A percentile compares a stretch with the other conserved stretches of the same genome.
phyloP scores from a whole-genome alignment of 2,113 vertebrate species.

The Neolamprologus sp. region DNA sequence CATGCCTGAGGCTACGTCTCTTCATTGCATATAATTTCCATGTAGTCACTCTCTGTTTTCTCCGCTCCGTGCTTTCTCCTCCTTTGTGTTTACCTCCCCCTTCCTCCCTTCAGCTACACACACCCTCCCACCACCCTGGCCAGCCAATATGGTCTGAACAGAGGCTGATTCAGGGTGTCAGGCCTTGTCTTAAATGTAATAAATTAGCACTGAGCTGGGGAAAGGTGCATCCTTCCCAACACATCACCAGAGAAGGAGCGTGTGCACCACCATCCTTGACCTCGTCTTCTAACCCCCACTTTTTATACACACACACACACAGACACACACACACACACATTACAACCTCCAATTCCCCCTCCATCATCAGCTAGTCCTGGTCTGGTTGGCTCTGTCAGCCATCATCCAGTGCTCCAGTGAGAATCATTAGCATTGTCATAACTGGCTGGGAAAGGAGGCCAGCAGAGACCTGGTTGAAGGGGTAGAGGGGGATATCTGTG shows the following conservation, averaged over 20 bases:
- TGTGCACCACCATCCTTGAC: slow-evolving; percentile 36
- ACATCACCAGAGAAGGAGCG: slow-evolving; percentile 37
- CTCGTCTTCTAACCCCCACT: background rate
- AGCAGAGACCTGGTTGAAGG: slow-evolving; percentile 8
- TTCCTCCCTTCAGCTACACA: background rate
- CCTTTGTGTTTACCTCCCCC: slow-evolving; percentile 47
- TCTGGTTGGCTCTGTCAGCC: slow-evolving; percentile 48
- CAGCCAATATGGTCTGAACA: slow-evolving; percentile 51
- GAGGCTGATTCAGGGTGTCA: slow-evolving; percentile 66
- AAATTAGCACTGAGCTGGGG: slow-evolving; percentile 47
- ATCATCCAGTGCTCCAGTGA: slow-evolving; percentile 44
- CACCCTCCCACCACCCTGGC: background rate
- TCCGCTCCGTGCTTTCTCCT: background rate
- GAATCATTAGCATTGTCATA: slow-evolving; percentile 61
- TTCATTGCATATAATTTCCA: slow-evolving; percentile 56
- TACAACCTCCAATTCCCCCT: background rate
- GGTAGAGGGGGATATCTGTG: background rate
- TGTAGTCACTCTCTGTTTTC: slow-evolving; percentile 10
- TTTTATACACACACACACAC: background rate
- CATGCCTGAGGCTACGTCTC: slow-evolving; percentile 51
- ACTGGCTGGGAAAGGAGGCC: slow-evolving; percentile 38
- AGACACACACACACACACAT: background rate
- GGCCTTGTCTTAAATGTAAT: slow-evolving; percentile 60
- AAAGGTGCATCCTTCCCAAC: slow-evolving; percentile 31
- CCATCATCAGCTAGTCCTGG: slow-evolving; percentile 7